These are phyloP conservation scores for Phainopepla nitens DNA, from an alignment of 2,113 vertebrate species.

Conservation along the genomic window DNA sequence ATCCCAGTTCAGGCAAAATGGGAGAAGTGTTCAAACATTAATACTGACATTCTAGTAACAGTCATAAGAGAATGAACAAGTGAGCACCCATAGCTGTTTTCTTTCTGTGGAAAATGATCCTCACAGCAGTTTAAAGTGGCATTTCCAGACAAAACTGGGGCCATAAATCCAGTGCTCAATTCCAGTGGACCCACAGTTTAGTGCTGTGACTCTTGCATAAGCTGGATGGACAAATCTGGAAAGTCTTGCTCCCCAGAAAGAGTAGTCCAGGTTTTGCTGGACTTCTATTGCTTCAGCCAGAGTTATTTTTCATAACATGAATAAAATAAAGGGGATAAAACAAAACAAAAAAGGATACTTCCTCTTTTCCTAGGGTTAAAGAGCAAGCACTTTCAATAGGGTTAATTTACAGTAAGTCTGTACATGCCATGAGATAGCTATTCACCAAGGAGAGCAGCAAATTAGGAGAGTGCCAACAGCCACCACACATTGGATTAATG, in stretches of 20 bases:
- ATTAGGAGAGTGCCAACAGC: constrained; percentile 41
- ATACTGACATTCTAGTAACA: not conserved
- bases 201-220: not conserved
- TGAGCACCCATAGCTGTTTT: not conserved
- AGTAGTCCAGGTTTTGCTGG: not conserved
- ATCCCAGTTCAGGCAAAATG: not conserved
- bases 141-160: not conserved
- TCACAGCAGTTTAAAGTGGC: not conserved
- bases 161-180: not conserved
- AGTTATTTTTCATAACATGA: not conserved
- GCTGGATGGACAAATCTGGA: not conserved
- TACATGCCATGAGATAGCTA: not conserved
- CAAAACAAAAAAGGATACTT: not conserved
- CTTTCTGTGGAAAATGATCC: not conserved
- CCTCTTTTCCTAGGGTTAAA: not conserved
- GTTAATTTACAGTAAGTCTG: not conserved
- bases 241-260: not conserved
- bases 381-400: not conserved
- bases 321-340: not conserved
- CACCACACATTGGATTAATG: constrained; percentile 54
- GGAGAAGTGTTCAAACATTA: not conserved
- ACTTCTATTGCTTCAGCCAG: not conserved
- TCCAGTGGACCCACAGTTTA: not conserved
- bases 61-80: not conserved
- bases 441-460: constrained; percentile 12